Evolutionary conservation across 2,888 invertebrate genomes (phyloP).

Genomic region (Phlogophora meticulosa): DNA sequence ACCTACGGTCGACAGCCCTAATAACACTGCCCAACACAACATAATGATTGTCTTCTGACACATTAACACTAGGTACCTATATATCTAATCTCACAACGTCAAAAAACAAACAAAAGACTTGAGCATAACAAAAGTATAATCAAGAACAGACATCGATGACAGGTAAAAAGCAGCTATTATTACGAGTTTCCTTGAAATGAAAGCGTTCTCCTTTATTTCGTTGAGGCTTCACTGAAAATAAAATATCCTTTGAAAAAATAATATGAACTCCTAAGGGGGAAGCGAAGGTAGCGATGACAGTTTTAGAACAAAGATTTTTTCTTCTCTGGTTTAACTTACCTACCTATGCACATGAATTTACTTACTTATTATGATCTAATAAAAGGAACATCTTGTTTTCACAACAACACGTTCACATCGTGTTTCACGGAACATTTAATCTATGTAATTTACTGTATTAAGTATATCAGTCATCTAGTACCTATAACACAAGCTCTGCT

Average conservation of each 20-base stretch:
- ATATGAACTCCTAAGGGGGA: conserved; percentile 68
- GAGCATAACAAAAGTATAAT: conserved; percentile 64
- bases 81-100: conserved; percentile 7
- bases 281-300: conserved; percentile 70
- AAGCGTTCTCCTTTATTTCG: conserved; percentile 74
- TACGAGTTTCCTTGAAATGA: conserved; percentile 75
- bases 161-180: conserved; percentile 81
- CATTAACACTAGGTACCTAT: not conserved
- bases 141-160: conserved; percentile 75
- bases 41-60: not conserved
- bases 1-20: not conserved
- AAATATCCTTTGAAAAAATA: conserved; percentile 77
- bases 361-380: conserved; percentile 26
- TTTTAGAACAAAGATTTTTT: conserved; percentile 73
- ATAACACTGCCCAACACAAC: not conserved
- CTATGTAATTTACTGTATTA: too few relatives aligned
- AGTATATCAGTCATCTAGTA: too few relatives aligned
- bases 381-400: conserved; percentile 3
- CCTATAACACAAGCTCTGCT: too few relatives aligned
- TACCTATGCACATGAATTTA: conserved; percentile 7
- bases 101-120: conserved; percentile 62
- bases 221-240: conserved; percentile 67
- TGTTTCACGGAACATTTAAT: too few relatives aligned
- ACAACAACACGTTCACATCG: too few relatives aligned
- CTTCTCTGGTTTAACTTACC: conserved; percentile 7